Evolutionary conservation across 2,888 invertebrate species (phyloP).

Genomic region (Idaea straminata): DNA sequence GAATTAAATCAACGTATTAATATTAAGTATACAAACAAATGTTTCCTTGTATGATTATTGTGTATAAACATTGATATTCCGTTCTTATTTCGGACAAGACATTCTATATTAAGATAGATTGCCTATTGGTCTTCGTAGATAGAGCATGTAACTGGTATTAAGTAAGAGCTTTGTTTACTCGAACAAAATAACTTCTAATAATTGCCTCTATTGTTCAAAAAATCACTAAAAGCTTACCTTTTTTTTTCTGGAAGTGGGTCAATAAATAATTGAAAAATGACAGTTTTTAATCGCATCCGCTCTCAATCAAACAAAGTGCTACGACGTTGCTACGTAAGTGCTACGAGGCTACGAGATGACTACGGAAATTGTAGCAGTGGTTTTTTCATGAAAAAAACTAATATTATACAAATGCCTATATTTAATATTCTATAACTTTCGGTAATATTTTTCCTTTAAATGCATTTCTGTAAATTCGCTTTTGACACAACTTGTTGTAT

Average conservation of each 20-base stretch:
- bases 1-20: no score
- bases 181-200: no score
- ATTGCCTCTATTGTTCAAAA: neutral
- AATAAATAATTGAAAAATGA: constrained; percentile 21
- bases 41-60: neutral
- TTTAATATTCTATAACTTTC: no score
- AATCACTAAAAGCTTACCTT: neutral
- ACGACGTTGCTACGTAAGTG: constrained; percentile 33
- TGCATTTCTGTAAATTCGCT: no score
- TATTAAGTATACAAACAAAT: neutral
- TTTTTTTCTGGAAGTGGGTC: neutral
- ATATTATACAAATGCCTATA: no score
- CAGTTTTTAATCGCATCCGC: constrained; percentile 15
- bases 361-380: constrained; percentile 8
- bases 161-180: no score
- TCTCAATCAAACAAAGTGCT: constrained; percentile 45
- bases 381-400: no score
- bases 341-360: constrained; percentile 27
- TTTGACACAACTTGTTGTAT: no score
- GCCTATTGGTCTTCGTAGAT: neutral
- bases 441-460: no score
- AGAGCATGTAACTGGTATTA: no score
- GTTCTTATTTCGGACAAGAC: neutral
- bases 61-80: constrained; percentile 11
- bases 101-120: neutral